Evolutionary conservation across 2,888 invertebrate species (phyloP), one percentile per base, ranked within the genome.

Genomic region (Baronia brevicornis): DNA sequence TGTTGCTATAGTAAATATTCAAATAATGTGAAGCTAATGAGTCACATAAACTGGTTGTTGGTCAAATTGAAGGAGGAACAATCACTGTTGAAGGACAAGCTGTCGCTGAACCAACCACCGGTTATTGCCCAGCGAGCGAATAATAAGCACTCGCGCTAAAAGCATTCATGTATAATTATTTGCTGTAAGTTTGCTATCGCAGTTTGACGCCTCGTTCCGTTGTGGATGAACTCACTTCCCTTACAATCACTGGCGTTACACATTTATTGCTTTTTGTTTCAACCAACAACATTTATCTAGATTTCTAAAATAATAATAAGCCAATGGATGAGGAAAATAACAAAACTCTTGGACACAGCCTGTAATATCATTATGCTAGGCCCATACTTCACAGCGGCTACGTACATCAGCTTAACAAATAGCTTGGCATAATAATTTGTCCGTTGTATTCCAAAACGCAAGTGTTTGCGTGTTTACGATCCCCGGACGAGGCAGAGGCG

Each of bases 391-490:
- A n/a, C 24, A 14, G 20, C 30, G 29, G 31, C 30, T 36, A 33
- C 34, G 32, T 39, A 48, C 40, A 39, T 44, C 37, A 39, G 28
- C 23, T 22, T 41, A 38, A 41, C 41, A 42, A 42, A 46, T 33
- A 41, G 31, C 41, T 36, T 29, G 29, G 34, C 56, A 60, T 48
- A 54, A 61, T 64, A 62, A 65, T 66, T 67, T 60, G 58, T 60
- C 43, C 38, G 56, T 56, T 59, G 54, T 71, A 70, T 71, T 70
- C 63, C 50, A 63, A 77, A 74, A 72, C 65, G 65, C 62, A 65
- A 70, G 66, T 70, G 72, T 71, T 74, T 67, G 64, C 64, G 62
- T 80, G 77, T 79, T 82, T 75, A 78, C 68, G 74, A 75, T 64
- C 62, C 59, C 65, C 70, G 71, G 70, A 68, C 69, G 65, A 67